phyloP scores from a whole-genome alignment of 2,888 invertebrate species.

The Dugesia japonica region DNA sequence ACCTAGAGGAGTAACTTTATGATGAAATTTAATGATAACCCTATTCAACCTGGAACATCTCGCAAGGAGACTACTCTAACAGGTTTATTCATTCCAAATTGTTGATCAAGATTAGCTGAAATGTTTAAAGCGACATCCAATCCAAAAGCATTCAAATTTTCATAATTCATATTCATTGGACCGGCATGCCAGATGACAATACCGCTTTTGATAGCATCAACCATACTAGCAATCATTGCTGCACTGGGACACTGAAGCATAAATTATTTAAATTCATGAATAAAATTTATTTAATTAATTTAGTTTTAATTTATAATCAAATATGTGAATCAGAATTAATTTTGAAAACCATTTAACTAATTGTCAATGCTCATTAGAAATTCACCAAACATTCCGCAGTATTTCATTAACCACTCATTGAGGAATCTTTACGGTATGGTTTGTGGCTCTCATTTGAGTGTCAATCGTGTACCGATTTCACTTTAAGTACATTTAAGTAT shows the following conservation, averaged over 20 bases:
- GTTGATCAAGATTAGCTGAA: conserved; percentile 38
- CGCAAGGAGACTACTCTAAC: conserved; percentile 40
- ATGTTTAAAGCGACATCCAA: conserved; percentile 40
- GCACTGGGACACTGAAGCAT: conserved; percentile 39
- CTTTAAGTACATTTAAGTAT: no score
- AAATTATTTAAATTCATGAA: no score
- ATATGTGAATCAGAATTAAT: no score
- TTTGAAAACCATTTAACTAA: no score
- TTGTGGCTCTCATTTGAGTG: no score
- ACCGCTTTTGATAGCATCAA: conserved; percentile 38
- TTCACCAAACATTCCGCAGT: no score
- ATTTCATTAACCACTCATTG: no score
- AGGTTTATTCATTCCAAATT: conserved; percentile 38
- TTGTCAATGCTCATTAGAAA: no score
- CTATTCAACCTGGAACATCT: conserved; percentile 43
- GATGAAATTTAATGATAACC: neutral
- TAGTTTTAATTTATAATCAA: no score
- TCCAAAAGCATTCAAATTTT: conserved; percentile 39
- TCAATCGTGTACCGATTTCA: no score
- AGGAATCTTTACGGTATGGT: no score
- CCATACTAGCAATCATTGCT: conserved; percentile 35
- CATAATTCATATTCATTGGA: conserved; percentile 45
- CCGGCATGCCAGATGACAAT: conserved; percentile 43
- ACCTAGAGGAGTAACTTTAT: conserved; percentile 35
- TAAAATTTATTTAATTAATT: no score